Evolutionary conservation across 2,797 vertebrate genomes (phyloP).

Genomic region (Poliocrania exsul): DNA sequence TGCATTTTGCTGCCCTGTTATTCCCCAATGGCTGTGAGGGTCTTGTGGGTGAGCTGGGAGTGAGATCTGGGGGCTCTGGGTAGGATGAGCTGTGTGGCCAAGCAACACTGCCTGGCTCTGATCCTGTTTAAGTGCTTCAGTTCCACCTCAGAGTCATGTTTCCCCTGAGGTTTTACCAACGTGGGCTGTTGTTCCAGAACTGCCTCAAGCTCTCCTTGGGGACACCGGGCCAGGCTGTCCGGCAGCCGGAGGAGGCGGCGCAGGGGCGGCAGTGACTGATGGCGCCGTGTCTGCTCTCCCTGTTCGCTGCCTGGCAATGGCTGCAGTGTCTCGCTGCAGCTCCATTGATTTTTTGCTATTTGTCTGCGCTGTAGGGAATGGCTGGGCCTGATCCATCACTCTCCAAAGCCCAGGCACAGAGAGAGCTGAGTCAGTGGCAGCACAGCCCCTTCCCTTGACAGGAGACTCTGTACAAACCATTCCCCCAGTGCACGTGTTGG

Average conservation of each 20-base stretch:
- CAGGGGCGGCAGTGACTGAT: neutral
- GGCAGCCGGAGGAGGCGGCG: rapidly evolving
- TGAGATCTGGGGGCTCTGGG: neutral
- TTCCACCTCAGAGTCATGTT: neutral
- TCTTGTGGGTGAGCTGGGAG: neutral
- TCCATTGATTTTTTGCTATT: conserved; percentile 12
- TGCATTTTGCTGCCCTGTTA: neutral
- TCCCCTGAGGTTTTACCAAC: rapidly evolving
- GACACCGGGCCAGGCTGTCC: rapidly evolving
- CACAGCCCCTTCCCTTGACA: neutral
- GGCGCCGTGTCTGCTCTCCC: neutral
- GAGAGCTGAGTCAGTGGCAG: rapidly evolving
- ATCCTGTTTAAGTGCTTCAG: neutral
- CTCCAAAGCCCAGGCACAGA: neutral
- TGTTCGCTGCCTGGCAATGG: neutral
- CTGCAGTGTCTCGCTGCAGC: neutral
- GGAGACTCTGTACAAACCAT: neutral
- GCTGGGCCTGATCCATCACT: neutral
- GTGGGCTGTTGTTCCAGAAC: neutral
- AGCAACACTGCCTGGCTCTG: neutral
- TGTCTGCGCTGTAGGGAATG: neutral
- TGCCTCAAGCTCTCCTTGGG: neutral
- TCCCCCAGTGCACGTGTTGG: rapidly evolving
- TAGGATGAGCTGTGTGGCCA: neutral
- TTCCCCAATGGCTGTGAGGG: neutral